Evolutionary conservation across 2,797 vertebrate genomes (phyloP).

Genomic region (Perodicticus potto): DNA sequence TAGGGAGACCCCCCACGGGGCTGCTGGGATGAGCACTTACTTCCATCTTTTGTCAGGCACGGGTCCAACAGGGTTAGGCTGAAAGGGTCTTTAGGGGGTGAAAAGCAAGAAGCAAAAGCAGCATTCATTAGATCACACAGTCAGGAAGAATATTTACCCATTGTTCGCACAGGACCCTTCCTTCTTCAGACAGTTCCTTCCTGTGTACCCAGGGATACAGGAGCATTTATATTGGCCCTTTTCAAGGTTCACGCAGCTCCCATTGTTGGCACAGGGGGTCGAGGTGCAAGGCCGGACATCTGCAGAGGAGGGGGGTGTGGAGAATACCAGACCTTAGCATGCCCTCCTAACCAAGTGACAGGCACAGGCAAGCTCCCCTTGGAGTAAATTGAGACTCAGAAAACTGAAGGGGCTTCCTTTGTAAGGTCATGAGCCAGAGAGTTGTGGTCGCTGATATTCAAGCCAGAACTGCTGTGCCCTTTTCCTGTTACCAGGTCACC

Average conservation of each 20-base stretch:
- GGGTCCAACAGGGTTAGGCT: neutral
- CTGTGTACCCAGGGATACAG: constrained; percentile 91
- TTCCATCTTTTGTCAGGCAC: neutral
- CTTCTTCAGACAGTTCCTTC: constrained; percentile 91
- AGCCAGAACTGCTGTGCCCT: neutral
- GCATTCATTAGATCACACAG: neutral
- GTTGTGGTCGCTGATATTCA: neutral
- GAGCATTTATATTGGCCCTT: constrained; percentile 92
- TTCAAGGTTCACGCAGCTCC: constrained; percentile 93
- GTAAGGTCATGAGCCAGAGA: no score
- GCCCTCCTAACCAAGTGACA: no score
- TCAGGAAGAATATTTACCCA: constrained; percentile 87
- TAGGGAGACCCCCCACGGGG: rapidly evolving
- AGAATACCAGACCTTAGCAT: neutral
- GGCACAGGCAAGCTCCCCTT: no score
- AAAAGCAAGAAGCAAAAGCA: neutral
- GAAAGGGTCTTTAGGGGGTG: neutral
- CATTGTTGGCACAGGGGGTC: constrained; percentile 93
- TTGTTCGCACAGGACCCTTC: constrained; percentile 91
- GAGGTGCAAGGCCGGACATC: constrained; percentile 92
- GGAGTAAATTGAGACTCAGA: neutral
- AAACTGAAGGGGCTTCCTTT: neutral
- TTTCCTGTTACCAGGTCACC: neutral
- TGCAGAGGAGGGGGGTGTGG: constrained; percentile 74
- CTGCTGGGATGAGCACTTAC: neutral